Conservation (phyloP, 2,113 vertebrate genomes). For the Platysternon megacephalum region DNA sequence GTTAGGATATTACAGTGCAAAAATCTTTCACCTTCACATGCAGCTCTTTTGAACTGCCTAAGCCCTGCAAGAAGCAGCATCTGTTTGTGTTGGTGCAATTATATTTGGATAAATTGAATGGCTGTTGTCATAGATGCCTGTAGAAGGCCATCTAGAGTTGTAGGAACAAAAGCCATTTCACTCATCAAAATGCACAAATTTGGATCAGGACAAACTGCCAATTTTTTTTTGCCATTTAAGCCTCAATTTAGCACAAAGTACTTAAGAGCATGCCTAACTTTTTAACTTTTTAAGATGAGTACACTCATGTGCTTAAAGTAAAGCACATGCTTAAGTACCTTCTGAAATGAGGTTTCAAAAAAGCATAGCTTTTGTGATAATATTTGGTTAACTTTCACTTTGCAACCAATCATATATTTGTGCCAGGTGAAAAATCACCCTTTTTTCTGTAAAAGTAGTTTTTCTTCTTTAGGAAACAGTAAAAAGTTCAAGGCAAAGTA, state of each 20-base stretch:
- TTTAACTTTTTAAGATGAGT: not conserved
- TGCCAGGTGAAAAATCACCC: not conserved
- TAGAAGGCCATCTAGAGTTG: not conserved
- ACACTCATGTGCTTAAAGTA: not conserved
- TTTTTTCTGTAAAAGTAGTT: not conserved
- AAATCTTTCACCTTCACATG: not conserved
- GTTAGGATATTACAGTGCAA: not conserved
- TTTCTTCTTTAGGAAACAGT: not conserved
- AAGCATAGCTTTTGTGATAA: not conserved
- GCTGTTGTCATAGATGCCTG: not conserved
- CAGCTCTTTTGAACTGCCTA: not conserved
- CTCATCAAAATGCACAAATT: not conserved
- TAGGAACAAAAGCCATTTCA: not conserved
- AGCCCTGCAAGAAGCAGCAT: not conserved
- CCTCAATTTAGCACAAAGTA: not conserved
- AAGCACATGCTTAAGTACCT: not conserved
- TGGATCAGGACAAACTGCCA: not conserved
- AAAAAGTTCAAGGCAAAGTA: not conserved
- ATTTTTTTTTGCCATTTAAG: not conserved
- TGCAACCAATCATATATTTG: not conserved
- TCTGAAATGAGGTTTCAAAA: not conserved
- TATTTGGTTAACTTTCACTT: not conserved
- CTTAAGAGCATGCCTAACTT: not conserved
- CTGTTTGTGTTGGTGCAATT: constrained; percentile 9
- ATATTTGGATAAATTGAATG: constrained; percentile 15